phyloP scores from a whole-genome alignment of 1,140 invertebrate species.

The Lepidotrigona ventralis region DNA sequence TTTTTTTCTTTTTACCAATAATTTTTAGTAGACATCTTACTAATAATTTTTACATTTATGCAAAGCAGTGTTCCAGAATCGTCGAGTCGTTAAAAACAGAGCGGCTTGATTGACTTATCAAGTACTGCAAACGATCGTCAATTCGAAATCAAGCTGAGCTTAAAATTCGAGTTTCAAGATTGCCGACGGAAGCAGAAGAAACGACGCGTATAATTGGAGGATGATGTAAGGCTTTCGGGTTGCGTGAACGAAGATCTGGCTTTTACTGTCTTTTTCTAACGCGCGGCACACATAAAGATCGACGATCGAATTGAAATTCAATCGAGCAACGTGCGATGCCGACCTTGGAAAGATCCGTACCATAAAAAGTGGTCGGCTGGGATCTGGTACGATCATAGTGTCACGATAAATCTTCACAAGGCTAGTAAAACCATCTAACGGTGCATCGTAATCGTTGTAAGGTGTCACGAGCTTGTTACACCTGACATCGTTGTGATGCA shows the following conservation, averaged over 20 bases:
- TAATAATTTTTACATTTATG: no score
- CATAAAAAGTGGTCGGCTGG: background rate
- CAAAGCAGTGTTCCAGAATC: no score
- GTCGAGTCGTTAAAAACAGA: background rate
- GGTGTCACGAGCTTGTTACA: background rate
- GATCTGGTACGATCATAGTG: conserved; percentile 3
- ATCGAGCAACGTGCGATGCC: background rate
- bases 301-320: conserved; percentile 14
- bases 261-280: no score
- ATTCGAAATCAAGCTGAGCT: background rate
- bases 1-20: background rate
- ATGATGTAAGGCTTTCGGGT: background rate
- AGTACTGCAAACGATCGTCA: background rate
- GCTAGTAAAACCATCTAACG: conserved; percentile 48
- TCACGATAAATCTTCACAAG: conserved; percentile 1
- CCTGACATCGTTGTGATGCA: background rate
- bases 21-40: no score
- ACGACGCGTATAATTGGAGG: background rate
- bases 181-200: background rate
- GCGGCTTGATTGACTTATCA: background rate
- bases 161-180: background rate
- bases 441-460: background rate
- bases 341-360: conserved; percentile 27
- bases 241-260: background rate
- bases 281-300: background rate